Evolutionary conservation across 2,888 invertebrate genomes (phyloP), one percentile per base, ranked within the genome.

Genomic region (Hydrotaea cyrtoneurina): DNA sequence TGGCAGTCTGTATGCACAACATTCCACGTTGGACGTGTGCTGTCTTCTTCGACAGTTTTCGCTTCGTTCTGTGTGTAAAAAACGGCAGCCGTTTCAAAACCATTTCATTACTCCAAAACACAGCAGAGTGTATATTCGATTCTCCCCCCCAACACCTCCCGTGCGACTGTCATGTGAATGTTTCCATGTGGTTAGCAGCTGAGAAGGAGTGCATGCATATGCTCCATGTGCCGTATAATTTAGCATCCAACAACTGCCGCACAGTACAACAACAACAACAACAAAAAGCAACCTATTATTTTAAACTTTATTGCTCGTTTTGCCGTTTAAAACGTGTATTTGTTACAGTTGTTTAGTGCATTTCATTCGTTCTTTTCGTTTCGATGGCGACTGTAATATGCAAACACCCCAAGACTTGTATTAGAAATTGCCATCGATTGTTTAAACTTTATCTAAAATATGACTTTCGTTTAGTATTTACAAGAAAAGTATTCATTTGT

Each of bases 251-350:
- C 23, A 43, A 55, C 62, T 55, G n/a, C 64, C 23, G 69, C 71
- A 78, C n/a, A n/a, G n/a, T n/a, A n/a, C n/a, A n/a, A n/a, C n/a
- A n/a, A n/a, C n/a, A n/a, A n/a, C n/a, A n/a, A n/a, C n/a, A n/a
- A n/a, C n/a, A n/a, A n/a, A n/a, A 62, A 19, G 11, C 55, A 76
- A 64, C 69, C 50, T 78, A 82, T 79, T 81, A 82, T 76, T 81
- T 84, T 50, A 73, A 85, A 82, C 15, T 82, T 85, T 85, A 85
- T 85, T 82, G 78, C 79, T 72, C 57, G 73, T 82, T 78, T 78
- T 73, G 82, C 50, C 43, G 72, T 77, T 69, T 76, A 57, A 82
- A 77, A 82, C 31, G 59, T 84, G 75, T 84, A 69, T 69, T 46
- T 21, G 69, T 46, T 46, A 4, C 19, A 23, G 46, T 43, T 23